Evolutionary conservation across 2,113 vertebrate genomes (phyloP), one percentile per base, ranked within the genome.

Genomic region (Elachura formosa): DNA sequence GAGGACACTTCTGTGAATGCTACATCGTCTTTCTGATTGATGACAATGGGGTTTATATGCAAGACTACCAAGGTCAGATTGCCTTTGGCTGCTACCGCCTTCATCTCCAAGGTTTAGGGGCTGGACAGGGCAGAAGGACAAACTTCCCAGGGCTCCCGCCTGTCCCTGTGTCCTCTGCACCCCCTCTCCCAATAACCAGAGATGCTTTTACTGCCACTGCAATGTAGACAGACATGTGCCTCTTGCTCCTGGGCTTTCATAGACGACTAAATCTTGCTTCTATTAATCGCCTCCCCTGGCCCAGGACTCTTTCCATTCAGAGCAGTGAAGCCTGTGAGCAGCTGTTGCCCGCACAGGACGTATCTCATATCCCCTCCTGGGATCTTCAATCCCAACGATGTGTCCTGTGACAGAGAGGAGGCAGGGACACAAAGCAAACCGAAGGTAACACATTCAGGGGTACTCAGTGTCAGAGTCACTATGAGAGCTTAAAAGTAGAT

Each of bases 341-440:
- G 28, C 34, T 4, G 0, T 6, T 82, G 58, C 15, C 23, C 49
- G 5, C 0, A 0, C 16, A 46, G 74, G 40, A 5, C 21, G 21
- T 19, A 11, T 51, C 34, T 79, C 40, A 12, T n/a, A n/a, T n/a
- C n/a, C n/a, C 55, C 43, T 51, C 43, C 10, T 9, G 24, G 11
- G 14, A 31, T 43, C 52, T 71, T 55, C 68, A 75, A 7, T 63
- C 58, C 49, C 3, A 1, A 19, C 14, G 31, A 12, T 0, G 3
- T 46, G 25, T 82, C 43, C 45, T 49, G 31, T 41, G 74, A 68
- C 61, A 72, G 28, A 26, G 22, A 74, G 48, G 45, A 86, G 28
- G 6, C 52, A 67, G 55, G 9, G 56, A 63, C 48, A n/a, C 43
- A 55, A 69, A 89, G 31, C 38, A 84, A n/a, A 25, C 29, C 58